phyloP scores from a whole-genome alignment of 2,113 vertebrate species.

The Bos taurus region ARS-UCD2.0 NC_037346.1:21593501-21594000 shows the following conservation, averaged over 20 bases:
- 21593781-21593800: background rate
- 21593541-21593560: background rate
- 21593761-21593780: background rate
- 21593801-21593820: background rate
- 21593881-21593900: background rate
- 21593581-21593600: slow-evolving; percentile 52
- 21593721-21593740: background rate
- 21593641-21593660: background rate
- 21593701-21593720: background rate
- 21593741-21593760: background rate
- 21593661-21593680: background rate
- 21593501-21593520: background rate
- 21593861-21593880: background rate
- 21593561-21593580: background rate
- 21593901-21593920: background rate
- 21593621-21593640: slow-evolving; percentile 28
- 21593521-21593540: background rate
- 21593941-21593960: background rate
- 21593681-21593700: background rate
- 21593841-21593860: background rate
- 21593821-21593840: background rate
- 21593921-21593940: background rate
- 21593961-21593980: accelerated
- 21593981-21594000: background rate
- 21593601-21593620: slow-evolving; percentile 20